A percentile compares a stretch with the other conserved stretches of the same genome.
Conservation (phyloP, 2,113 vertebrate species). For the Lipophrys pholis region DNA sequence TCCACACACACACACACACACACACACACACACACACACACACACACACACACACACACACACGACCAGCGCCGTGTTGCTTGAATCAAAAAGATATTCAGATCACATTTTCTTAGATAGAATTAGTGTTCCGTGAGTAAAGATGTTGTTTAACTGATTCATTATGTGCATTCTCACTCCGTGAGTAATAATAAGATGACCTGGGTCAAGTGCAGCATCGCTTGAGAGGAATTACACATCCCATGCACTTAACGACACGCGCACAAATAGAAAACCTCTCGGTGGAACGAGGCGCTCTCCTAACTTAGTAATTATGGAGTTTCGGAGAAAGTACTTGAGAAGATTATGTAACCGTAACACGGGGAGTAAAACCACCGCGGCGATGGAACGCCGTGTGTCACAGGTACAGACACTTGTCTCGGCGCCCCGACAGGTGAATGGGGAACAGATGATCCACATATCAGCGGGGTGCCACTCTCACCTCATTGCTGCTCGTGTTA, state of each 20-base stretch:
- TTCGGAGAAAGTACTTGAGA: slow-evolving; percentile 1
- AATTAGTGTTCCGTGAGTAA: not conserved
- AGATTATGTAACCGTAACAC: not conserved
- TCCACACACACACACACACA: no score
- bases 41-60: not conserved
- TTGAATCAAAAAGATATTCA: not conserved
- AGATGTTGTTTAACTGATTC: slow-evolving; percentile 3
- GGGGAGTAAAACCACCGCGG: not conserved
- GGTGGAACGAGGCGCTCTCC: slow-evolving; percentile 1
- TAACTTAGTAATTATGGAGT: not conserved
- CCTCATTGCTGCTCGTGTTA: slow-evolving; percentile 23
- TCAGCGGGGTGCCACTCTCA: slow-evolving; percentile 8
- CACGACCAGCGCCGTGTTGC: not conserved
- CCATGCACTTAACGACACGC: no score
- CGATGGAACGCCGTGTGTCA: not conserved
- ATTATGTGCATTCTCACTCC: not conserved
- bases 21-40: not conserved
- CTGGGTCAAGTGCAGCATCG: slow-evolving; percentile 9
- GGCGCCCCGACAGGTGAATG: not conserved
- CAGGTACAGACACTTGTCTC: slow-evolving; percentile 5
- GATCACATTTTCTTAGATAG: not conserved
- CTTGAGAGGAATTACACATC: slow-evolving; percentile 6
- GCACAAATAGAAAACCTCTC: not conserved
- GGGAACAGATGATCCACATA: slow-evolving; percentile 26
- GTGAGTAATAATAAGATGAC: not conserved